These are phyloP conservation scores for Drosophila kanekoi DNA, from an alignment of 2,888 invertebrate species.

Conservation along the genomic window DNA sequence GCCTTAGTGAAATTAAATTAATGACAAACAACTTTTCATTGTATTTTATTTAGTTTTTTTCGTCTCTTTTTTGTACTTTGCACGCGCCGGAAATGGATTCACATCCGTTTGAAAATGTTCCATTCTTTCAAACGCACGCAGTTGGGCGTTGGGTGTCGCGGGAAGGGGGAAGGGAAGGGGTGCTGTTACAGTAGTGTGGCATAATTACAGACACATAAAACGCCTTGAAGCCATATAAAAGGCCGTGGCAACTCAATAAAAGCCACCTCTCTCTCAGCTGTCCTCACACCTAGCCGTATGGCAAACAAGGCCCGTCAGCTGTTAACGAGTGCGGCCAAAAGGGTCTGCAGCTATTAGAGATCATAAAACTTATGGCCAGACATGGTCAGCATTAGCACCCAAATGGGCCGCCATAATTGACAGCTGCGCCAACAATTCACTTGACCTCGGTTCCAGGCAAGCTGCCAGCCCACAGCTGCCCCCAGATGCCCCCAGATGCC, in stretches of 20 bases:
- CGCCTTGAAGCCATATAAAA: constrained; percentile 49
- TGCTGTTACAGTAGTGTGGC: neutral
- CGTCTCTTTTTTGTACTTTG: constrained; percentile 42
- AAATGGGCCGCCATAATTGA: constrained; percentile 59
- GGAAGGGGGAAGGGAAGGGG: neutral
- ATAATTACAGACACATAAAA: constrained; percentile 45
- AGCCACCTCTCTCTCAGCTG: neutral
- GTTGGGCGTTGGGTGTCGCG: neutral
- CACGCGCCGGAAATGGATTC: constrained; percentile 70
- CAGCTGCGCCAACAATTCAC: constrained; percentile 60
- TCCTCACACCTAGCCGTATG: constrained; percentile 6
- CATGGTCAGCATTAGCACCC: constrained; percentile 43
- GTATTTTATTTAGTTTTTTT: constrained; percentile 37
- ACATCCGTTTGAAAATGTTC: constrained; percentile 68
- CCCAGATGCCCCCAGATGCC: too few relatives aligned
- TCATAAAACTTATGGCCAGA: constrained; percentile 55
- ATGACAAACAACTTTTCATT: constrained; percentile 76
- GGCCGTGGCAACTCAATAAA: constrained; percentile 14
- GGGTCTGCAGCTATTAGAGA: constrained; percentile 39
- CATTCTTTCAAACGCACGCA: constrained; percentile 40
- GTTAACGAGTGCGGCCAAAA: constrained; percentile 25
- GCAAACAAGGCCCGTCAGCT: constrained; percentile 41
- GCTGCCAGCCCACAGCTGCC: too few relatives aligned
- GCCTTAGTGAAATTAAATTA: constrained; percentile 68
- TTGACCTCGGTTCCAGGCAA: constrained; percentile 29